Evolutionary conservation across 2,888 invertebrate genomes (phyloP).

Genomic region (Drosophila buzzatii): DNA sequence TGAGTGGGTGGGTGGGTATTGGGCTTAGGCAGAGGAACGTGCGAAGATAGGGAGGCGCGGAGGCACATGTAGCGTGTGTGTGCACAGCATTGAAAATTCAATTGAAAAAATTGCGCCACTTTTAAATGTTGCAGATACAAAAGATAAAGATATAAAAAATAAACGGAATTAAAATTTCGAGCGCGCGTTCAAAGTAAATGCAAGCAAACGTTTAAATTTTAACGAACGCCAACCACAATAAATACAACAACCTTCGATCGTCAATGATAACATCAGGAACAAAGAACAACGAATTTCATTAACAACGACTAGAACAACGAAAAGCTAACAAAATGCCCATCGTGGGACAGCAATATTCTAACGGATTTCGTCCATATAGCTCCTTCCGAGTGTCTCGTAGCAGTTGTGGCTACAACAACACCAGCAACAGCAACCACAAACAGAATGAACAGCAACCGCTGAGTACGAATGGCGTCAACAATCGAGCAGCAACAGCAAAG

Average conservation of each 20-base stretch:
- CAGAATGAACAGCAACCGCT: slow-evolving; percentile 50
- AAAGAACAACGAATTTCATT: slow-evolving; percentile 29
- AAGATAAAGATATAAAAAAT: slow-evolving; percentile 45
- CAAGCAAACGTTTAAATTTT: slow-evolving; percentile 64
- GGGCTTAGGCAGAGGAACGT: neutral
- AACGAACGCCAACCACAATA: slow-evolving; percentile 66
- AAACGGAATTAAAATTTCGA: slow-evolving; percentile 58
- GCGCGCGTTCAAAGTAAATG: slow-evolving; percentile 79
- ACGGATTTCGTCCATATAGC: slow-evolving; percentile 84
- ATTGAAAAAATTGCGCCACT: slow-evolving; percentile 36
- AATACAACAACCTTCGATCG: slow-evolving; percentile 18
- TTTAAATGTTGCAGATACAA: slow-evolving; percentile 53
- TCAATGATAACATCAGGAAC: slow-evolving; percentile 24
- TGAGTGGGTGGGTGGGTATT: slow-evolving; percentile 16
- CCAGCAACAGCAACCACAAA: slow-evolving; percentile 32
- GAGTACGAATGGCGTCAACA: slow-evolving; percentile 49
- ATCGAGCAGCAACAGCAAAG: slow-evolving; percentile 30
- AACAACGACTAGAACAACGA: slow-evolving; percentile 49
- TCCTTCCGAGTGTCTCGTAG: slow-evolving; percentile 83
- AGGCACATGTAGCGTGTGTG: slow-evolving; percentile 46
- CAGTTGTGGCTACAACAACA: slow-evolving; percentile 62
- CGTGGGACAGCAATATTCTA: slow-evolving; percentile 83
- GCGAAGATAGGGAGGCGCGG: neutral
- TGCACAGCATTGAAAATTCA: slow-evolving; percentile 75
- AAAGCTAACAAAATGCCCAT: slow-evolving; percentile 83